A percentile compares a stretch with the other conserved stretches of the same genome.
phyloP scores from a whole-genome alignment of 2,797 vertebrate species.

The Paedocypris micromegethes region DNA sequence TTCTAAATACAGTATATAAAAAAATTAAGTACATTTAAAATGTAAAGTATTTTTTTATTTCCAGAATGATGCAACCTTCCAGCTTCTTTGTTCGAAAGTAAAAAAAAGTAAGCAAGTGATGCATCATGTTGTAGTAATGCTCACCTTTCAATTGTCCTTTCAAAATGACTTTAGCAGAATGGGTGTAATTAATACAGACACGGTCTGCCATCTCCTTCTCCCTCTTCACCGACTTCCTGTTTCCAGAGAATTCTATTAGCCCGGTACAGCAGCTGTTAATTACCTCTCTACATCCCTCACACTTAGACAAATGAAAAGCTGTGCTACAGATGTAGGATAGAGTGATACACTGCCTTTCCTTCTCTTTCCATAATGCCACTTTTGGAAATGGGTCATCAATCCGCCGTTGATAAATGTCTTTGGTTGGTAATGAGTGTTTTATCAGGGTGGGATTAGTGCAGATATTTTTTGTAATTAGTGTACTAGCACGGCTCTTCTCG shows the following conservation, averaged over 20 bases:
- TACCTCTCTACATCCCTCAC: constrained; percentile 70
- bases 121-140: not conserved
- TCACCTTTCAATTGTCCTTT: constrained; percentile 19
- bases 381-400: constrained; percentile 77
- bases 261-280: constrained; percentile 73
- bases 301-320: constrained; percentile 72
- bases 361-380: constrained; percentile 65
- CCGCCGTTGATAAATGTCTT: constrained; percentile 75
- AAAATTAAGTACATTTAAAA: no score
- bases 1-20: no score
- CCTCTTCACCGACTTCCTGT: constrained; percentile 59
- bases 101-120: no score
- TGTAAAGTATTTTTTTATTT: no score
- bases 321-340: constrained; percentile 68
- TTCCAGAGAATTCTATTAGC: constrained; percentile 75
- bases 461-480: constrained; percentile 74
- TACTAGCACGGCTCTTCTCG: constrained; percentile 69
- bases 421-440: constrained; percentile 75
- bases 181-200: constrained; percentile 33
- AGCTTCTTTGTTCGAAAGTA: no score
- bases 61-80: no score
- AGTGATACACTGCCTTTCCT: constrained; percentile 67
- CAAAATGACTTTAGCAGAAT: constrained; percentile 22
- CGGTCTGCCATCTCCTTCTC: constrained; percentile 28
- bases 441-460: constrained; percentile 71